phyloP scores from a whole-genome alignment of 2,797 vertebrate genomes.

The Pangasius mekongensis region DNA sequence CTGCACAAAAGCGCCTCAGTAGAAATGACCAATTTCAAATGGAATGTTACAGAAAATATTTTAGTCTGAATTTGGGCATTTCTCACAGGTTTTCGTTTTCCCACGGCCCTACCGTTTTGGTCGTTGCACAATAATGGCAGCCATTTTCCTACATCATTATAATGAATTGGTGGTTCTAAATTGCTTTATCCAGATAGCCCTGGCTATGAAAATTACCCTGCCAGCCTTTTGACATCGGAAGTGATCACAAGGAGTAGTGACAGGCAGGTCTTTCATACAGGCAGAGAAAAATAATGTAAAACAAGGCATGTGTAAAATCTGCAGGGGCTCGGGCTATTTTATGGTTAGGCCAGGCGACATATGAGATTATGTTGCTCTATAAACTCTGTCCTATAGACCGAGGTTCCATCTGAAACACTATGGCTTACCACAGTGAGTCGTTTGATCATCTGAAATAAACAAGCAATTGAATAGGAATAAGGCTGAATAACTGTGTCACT shows the following conservation, averaged over 20 bases:
- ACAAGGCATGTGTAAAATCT: not conserved
- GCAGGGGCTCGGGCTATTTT: not conserved
- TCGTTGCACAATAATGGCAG: slow-evolving; percentile 63
- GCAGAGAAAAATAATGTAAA: not conserved
- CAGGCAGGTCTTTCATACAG: not conserved
- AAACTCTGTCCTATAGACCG: not conserved
- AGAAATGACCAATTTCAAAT: slow-evolving; percentile 4
- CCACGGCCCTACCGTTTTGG: slow-evolving; percentile 59
- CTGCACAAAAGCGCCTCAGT: not conserved
- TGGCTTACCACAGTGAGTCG: not conserved
- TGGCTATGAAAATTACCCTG: slow-evolving; percentile 42
- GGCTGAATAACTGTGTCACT: not conserved
- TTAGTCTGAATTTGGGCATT: slow-evolving; percentile 1
- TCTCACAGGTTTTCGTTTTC: slow-evolving; percentile 39
- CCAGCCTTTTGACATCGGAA: slow-evolving; percentile 31
- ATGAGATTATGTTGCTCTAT: not conserved
- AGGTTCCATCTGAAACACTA: not conserved
- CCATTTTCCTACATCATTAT: slow-evolving; percentile 67
- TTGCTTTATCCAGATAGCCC: slow-evolving; percentile 32
- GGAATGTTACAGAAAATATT: not conserved
- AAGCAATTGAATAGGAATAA: not conserved
- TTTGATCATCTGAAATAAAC: not conserved
- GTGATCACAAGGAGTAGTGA: slow-evolving; percentile 21
- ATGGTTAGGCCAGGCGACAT: not conserved
- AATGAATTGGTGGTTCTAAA: slow-evolving; percentile 44